Evolutionary conservation across 2,888 invertebrate species (phyloP), one percentile per base, ranked within the genome.

Genomic region (Dynastes maya): DNA sequence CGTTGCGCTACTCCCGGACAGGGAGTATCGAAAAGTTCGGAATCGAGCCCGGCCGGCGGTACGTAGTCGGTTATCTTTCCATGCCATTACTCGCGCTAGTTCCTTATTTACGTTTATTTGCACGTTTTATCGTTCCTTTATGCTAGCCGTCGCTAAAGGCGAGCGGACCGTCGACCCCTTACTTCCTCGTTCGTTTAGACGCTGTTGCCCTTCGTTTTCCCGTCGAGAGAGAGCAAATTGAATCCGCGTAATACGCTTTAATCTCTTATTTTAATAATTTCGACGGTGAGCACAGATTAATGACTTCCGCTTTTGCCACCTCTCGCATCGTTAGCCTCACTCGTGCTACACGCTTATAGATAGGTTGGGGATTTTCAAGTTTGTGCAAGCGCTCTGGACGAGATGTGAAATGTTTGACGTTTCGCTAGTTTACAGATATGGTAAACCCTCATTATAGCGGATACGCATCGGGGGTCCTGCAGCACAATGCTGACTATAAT

Each of bases 81-180:
- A 11, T 72, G 40, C 72, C 72, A 72, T 72, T 72, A 72, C 72
- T 40, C 72, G n/a, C 58, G 72, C 53, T 27, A 72, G 58, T 72
- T 72, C 72, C 72, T 58, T 72, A 72, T 72, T 72, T 72, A 72
- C 72, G 72, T 72, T 58, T 72, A 72, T 72, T 72, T 72, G 55
- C 72, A 37, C 72, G 40, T 72, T 72, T 61, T 61, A 72, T 72
- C 72, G 40, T 37, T 45, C 3, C 72, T 72, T 58, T 58, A 72
- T 58, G 72, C 27, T 67, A n/a, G 22, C 45, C 67, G 45, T 67
- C 45, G 45, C 13, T 32, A 40, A 40, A n/a, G n/a, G 6, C 64
- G 29, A 29, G 27, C 22, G 45, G 45, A 67, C 67, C 67, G 45
- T 22, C 27, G 22, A 49, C 49, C 67, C 32, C 67, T 13, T 11